A percentile compares a stretch with the other conserved stretches of the same genome.
Evolutionary conservation across 2,797 vertebrate species (phyloP).

Genomic region (Chromobotia macracanthus): DNA sequence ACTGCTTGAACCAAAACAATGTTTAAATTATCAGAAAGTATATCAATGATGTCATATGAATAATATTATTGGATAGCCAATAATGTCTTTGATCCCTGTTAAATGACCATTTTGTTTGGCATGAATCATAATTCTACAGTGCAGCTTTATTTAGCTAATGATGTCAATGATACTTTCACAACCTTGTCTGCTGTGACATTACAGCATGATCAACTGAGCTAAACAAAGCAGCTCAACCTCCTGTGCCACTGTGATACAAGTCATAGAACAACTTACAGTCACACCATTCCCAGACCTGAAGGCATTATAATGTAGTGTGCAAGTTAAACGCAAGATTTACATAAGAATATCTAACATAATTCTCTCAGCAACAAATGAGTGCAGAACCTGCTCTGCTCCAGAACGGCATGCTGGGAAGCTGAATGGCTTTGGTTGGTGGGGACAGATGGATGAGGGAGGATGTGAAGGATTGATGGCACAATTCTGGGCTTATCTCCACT

Average conservation of each 20-base stretch:
- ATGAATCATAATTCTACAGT: background rate
- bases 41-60: background rate
- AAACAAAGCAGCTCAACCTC: slow-evolving; percentile 13
- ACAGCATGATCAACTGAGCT: slow-evolving; percentile 10
- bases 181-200: background rate
- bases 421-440: slow-evolving; percentile 46
- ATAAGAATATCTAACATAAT: slow-evolving; percentile 12
- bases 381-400: slow-evolving; percentile 11
- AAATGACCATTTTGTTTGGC: background rate
- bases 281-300: background rate
- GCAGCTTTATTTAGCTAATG: background rate
- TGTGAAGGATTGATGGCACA: slow-evolving; percentile 41
- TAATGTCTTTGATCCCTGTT: background rate
- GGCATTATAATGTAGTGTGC: slow-evolving; percentile 2
- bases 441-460: slow-evolving; percentile 61
- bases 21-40: background rate
- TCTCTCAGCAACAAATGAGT: slow-evolving; percentile 11
- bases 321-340: slow-evolving; percentile 29
- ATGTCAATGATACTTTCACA: background rate
- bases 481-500: slow-evolving; percentile 56
- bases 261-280: background rate
- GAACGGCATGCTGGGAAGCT: slow-evolving; percentile 25
- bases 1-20: background rate
- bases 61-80: background rate
- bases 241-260: background rate